phyloP scores from a whole-genome alignment of 2,113 vertebrate genomes.

The Xiphorhynchus elegans region DNA sequence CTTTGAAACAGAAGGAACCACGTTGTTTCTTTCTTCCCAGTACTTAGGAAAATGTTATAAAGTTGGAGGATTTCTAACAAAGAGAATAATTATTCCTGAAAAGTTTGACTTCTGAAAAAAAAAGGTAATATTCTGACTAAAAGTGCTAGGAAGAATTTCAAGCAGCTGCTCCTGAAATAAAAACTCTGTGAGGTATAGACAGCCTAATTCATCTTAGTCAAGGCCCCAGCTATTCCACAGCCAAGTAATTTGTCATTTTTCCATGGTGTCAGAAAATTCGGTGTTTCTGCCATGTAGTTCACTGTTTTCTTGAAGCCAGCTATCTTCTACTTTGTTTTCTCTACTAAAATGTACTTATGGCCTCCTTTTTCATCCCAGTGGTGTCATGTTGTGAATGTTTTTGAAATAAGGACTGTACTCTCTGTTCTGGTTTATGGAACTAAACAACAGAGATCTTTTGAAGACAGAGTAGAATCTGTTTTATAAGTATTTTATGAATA shows the following conservation, averaged over 20 bases:
- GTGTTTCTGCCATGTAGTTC: constrained; percentile 18
- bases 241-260: constrained; percentile 51
- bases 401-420: background rate
- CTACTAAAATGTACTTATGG: background rate
- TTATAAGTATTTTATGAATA: background rate
- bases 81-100: background rate
- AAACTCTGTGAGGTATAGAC: background rate
- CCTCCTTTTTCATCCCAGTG: background rate
- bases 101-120: background rate
- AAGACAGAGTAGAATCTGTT: background rate
- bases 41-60: background rate
- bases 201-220: constrained; percentile 33
- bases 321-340: background rate
- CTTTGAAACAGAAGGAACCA: background rate
- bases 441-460: background rate
- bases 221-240: background rate
- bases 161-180: constrained; percentile 13
- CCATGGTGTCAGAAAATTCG: background rate
- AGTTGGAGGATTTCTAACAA: background rate
- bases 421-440: background rate
- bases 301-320: background rate
- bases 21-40: background rate
- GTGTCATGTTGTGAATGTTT: background rate
- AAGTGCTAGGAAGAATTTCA: constrained; percentile 19
- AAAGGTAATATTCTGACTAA: background rate